Conservation (phyloP, 2,888 invertebrate genomes). For the Panopea generosa region DNA sequence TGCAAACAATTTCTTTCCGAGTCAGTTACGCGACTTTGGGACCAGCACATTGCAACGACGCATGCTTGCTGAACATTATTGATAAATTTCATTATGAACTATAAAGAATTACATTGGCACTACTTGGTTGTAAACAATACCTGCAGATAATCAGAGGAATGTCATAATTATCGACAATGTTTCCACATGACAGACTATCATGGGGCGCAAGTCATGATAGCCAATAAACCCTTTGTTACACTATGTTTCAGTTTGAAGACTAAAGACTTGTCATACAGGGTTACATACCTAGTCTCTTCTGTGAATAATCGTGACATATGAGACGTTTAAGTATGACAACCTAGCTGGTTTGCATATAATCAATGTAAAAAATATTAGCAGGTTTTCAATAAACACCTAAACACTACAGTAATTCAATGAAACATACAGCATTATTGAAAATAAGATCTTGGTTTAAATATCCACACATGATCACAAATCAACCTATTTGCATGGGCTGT, state of each 20-base stretch:
- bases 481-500: conserved; percentile 33
- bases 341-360: conserved; percentile 29
- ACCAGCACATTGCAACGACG: conserved; percentile 13
- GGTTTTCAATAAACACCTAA: conserved; percentile 4
- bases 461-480: conserved; percentile 58
- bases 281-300: conserved; percentile 10
- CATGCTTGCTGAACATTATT: conserved; percentile 29
- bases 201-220: conserved; percentile 10
- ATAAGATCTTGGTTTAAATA: conserved; percentile 3
- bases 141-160: conserved; percentile 21
- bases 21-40: conserved; percentile 11
- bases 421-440: neutral
- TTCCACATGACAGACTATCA: conserved; percentile 18
- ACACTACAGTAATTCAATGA: neutral
- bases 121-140: conserved; percentile 29
- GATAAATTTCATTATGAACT: conserved; percentile 40
- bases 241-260: neutral
- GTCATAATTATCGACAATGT: conserved; percentile 29
- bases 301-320: conserved; percentile 18
- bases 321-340: conserved; percentile 9
- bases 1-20: conserved; percentile 30
- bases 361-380: conserved; percentile 12
- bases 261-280: conserved; percentile 5
- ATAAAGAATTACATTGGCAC: conserved; percentile 10
- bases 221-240: conserved; percentile 17